These are phyloP conservation scores for Drosophila silvestris DNA, from an alignment of 2,888 invertebrate species.

Conservation along the genomic window DNA sequence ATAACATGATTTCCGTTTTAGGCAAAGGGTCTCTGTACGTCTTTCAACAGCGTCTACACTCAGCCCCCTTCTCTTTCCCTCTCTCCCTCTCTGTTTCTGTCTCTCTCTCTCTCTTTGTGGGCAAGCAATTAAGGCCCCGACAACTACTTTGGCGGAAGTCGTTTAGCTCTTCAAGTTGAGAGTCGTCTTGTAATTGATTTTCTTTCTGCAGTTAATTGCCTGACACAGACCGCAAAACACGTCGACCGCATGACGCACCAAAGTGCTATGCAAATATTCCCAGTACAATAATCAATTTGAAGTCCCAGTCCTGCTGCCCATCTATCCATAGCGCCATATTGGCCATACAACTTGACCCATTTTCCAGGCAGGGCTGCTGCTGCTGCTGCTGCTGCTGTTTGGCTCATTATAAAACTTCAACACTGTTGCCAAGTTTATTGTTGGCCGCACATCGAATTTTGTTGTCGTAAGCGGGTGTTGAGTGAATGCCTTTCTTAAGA, in stretches of 20 bases:
- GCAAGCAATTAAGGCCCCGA: constrained; percentile 55
- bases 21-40: constrained; percentile 53
- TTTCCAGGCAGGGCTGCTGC: constrained; percentile 38
- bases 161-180: constrained; percentile 63
- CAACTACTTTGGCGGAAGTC: constrained; percentile 73
- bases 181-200: constrained; percentile 67
- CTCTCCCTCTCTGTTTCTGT: neutral
- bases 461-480: constrained; percentile 7
- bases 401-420: constrained; percentile 60
- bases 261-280: constrained; percentile 76
- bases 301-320: constrained; percentile 17
- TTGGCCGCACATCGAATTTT: constrained; percentile 24
- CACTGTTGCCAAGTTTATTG: constrained; percentile 48
- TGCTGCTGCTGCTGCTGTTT: constrained; percentile 21
- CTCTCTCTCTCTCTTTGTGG: constrained; percentile 21
- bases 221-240: constrained; percentile 65
- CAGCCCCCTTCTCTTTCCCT: too few species aligned
- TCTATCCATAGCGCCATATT: constrained; percentile 56
- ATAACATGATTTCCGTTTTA: constrained; percentile 77
- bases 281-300: constrained; percentile 54
- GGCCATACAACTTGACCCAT: constrained; percentile 70
- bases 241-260: constrained; percentile 64
- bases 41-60: constrained; percentile 31
- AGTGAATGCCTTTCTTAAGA: constrained; percentile 50
- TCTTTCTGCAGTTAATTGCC: constrained; percentile 71